Conservation (phyloP, 1,140 invertebrate species). For the Plectrocnemia conspersa region DNA sequence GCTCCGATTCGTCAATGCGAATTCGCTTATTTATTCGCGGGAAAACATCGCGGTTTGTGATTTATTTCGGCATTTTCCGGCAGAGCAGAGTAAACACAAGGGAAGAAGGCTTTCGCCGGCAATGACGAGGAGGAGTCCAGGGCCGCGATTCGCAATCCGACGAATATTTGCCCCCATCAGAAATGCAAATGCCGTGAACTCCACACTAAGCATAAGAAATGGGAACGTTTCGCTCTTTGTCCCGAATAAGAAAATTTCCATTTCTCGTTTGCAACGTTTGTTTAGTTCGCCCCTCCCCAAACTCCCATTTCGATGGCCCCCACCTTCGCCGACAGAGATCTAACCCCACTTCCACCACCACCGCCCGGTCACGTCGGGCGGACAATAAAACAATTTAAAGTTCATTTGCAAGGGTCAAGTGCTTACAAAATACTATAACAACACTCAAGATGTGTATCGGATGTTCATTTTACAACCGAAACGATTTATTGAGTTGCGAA, state of each 20-base stretch:
- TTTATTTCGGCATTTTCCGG: background rate
- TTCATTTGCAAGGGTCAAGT: constrained; percentile 25
- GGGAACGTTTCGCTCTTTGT: background rate
- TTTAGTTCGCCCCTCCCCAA: constrained; percentile 7
- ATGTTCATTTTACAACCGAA: too few species aligned
- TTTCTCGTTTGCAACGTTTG: constrained; percentile 25
- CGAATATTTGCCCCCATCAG: constrained; percentile 5
- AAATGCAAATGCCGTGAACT: constrained; percentile 16
- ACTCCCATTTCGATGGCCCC: too few species aligned
- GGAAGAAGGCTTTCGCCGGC: constrained; percentile 7
- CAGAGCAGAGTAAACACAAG: background rate
- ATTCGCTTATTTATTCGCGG: too few species aligned
- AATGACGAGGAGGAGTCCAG: constrained; percentile 8
- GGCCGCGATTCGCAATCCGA: background rate
- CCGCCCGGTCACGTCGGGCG: constrained; percentile 1
- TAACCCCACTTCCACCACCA: background rate
- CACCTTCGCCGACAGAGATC: too few species aligned
- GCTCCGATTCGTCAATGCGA: too few species aligned
- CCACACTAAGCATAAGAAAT: constrained; percentile 1
- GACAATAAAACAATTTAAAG: constrained; percentile 26
- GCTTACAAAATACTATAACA: too few species aligned
- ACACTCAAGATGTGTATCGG: too few species aligned
- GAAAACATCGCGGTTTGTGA: background rate
- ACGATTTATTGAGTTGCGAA: too few species aligned
- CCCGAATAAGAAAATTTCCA: constrained; percentile 24